Percentiles rank a stretch among this genome's conserved stretches.
Conservation (phyloP, 2,113 vertebrate genomes). For the Labeo catla region DNA sequence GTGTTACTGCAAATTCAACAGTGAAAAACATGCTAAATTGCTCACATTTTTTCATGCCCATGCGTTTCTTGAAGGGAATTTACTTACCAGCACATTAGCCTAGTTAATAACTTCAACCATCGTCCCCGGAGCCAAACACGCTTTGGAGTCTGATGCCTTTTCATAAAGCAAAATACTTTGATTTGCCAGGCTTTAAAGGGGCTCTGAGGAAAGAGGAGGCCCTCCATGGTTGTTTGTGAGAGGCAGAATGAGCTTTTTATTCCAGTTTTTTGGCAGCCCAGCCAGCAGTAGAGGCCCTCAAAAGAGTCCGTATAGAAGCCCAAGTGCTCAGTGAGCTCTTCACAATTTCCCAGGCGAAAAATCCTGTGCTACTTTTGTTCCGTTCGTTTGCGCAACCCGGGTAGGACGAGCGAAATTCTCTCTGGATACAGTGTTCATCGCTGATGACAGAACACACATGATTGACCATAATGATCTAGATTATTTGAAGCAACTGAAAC, state of each 20-base stretch:
- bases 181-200: constrained; percentile 61
- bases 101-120: constrained; percentile 36
- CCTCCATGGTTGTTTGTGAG: constrained; percentile 61
- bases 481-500: constrained; percentile 46
- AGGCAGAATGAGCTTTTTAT: constrained; percentile 76
- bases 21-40: not conserved
- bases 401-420: constrained; percentile 25
- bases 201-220: constrained; percentile 54
- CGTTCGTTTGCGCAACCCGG: constrained; percentile 64
- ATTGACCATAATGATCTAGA: constrained; percentile 50
- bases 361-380: constrained; percentile 71
- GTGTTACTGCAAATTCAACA: not conserved
- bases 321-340: constrained; percentile 68
- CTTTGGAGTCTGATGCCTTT: constrained; percentile 66
- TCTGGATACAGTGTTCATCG: constrained; percentile 33
- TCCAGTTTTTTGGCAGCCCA: constrained; percentile 70
- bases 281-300: constrained; percentile 62
- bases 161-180: constrained; percentile 64
- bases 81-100: constrained; percentile 32
- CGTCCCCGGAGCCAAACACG: constrained; percentile 55
- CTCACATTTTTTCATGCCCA: not conserved
- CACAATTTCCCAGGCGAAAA: constrained; percentile 71
- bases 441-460: constrained; percentile 37
- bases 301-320: constrained; percentile 63
- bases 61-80: not conserved